Evolutionary conservation across 1,140 invertebrate genomes (phyloP), one percentile per base, ranked within the genome.

Genomic region (Trachymyrmex cornetzi): DNA sequence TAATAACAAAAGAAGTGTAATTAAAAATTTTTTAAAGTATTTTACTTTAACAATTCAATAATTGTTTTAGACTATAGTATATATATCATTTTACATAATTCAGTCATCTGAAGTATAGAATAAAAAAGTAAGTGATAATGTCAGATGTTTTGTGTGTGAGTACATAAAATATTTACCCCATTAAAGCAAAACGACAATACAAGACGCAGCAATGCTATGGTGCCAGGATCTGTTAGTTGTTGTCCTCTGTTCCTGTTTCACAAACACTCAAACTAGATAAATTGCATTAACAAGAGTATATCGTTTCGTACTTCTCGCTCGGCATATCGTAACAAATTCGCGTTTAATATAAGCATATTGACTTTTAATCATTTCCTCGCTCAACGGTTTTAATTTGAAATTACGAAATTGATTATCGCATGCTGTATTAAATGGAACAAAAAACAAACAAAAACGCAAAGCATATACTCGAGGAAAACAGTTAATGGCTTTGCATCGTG

Each of bases 91-190:
- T 50, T 85, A 38, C 7, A 53, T 19, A 14, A 38, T 69, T 85
- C 30, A 63, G n/a, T 77, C 55, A 30, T 77, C n/a, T 48, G 3
- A 72, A 57, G 50, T 81, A 61, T 44, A 55, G 9, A 6, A 30
- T 22, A 77, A 59, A 50, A 27, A 75, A 72, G 9, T 44, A 72
- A 82, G 3, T 53, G 4, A 27, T 50, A 53, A 27, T 77, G 55
- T 69, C 19, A 90, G 44, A 48, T 81, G 22, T 64, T 86, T 86
- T 22, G 55, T 71, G 82, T 91, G 84, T 88, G 90, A 93, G 88
- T 87, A 86, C 88, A 93, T 75, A 87, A 91, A 93, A 95, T 95
- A 95, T 95, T 95, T 95, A 95, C 95, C 95, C 95, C 92, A 95
- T 93, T 92, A 93, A 95, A 95, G 94, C 93, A 95, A 95, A 95